A percentile compares a stretch with the other conserved stretches of the same genome.
Conservation (phyloP, 2,113 vertebrate genomes). For the Pachypanchax playfairii region DNA sequence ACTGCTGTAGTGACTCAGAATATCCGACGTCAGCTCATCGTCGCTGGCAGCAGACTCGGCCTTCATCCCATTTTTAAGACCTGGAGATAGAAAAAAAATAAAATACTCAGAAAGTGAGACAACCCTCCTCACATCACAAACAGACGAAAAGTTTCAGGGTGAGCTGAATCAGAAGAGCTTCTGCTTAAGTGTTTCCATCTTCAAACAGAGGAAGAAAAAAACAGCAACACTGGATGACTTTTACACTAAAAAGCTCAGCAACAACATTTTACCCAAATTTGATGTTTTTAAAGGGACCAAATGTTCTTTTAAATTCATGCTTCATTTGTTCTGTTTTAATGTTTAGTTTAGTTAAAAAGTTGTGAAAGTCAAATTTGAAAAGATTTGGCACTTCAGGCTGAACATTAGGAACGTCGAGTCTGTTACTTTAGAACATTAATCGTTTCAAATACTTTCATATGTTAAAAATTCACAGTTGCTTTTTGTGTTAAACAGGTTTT, state of each 20-base stretch:
- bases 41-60: constrained; percentile 88
- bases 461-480: not conserved
- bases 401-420: too few species aligned
- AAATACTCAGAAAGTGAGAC: constrained; percentile 2
- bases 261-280: not conserved
- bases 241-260: not conserved
- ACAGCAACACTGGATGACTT: not conserved
- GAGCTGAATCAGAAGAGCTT: too few species aligned
- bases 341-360: too few species aligned
- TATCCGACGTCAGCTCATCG: constrained; percentile 88
- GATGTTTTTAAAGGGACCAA: too few species aligned
- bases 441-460: too few species aligned
- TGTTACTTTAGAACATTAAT: not conserved
- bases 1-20: constrained; percentile 89
- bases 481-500: not conserved
- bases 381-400: too few species aligned
- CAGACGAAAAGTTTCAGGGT: not conserved
- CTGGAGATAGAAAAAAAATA: constrained; percentile 54
- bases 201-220: not conserved
- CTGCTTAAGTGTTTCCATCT: too few species aligned
- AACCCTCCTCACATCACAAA: too few species aligned
- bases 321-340: too few species aligned
- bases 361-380: too few species aligned
- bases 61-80: constrained; percentile 79
- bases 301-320: too few species aligned